A percentile compares a stretch with the other conserved stretches of the same genome.
These are phyloP conservation scores for Megalops atlanticus DNA, from an alignment of 2,113 vertebrate genomes.

Conservation along the genomic window DNA sequence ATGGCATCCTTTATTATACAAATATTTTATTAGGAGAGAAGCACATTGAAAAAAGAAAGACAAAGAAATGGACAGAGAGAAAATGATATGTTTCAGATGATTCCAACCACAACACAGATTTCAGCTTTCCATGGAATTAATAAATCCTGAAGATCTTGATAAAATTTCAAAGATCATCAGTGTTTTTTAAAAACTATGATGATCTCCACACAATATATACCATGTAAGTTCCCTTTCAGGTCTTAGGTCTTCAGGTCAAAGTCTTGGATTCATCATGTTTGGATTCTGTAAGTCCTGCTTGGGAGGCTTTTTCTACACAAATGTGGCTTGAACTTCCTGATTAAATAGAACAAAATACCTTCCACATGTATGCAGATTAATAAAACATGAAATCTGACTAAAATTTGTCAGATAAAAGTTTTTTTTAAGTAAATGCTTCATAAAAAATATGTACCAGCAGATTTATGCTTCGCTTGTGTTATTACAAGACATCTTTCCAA, in stretches of 20 bases:
- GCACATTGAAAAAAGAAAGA: not conserved
- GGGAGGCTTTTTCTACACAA: no score
- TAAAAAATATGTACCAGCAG: no score
- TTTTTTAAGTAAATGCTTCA: not conserved
- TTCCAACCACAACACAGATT: not conserved
- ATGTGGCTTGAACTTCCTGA: no score
- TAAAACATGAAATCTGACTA: not conserved
- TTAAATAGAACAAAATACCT: not conserved
- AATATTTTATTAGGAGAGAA: not conserved
- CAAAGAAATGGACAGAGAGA: not conserved
- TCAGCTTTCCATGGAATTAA: no score
- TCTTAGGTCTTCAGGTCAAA: no score
- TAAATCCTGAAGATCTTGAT: no score
- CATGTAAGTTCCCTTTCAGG: no score
- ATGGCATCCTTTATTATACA: not conserved
- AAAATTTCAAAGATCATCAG: no score
- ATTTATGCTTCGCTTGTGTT: not conserved
- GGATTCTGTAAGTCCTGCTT: no score
- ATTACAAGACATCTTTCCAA: not conserved
- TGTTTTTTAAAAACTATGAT: no score
- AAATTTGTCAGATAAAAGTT: not conserved
- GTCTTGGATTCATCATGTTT: no score
- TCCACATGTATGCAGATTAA: not conserved
- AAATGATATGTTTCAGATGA: not conserved
- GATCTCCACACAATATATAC: no score